These are phyloP conservation scores for Ctenosaura bakeri DNA, from an alignment of 2,797 vertebrate species.

Conservation along the genomic window DNA sequence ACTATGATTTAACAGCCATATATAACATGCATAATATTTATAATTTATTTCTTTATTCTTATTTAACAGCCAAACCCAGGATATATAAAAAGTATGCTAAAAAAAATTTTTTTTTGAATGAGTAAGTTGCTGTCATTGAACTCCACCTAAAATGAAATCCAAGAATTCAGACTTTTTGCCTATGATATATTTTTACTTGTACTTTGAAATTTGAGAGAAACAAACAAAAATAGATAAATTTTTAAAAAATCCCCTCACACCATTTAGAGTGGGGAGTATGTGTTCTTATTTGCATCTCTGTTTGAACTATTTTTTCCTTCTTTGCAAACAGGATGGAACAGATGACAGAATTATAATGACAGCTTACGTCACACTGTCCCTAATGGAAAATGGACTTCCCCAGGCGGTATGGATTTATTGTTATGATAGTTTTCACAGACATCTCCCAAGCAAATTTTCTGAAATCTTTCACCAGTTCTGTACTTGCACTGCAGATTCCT, in stretches of 20 bases:
- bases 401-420: constrained; percentile 40
- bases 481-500: neutral
- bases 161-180: neutral
- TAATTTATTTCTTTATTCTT: too few species aligned
- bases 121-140: neutral
- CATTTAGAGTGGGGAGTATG: neutral
- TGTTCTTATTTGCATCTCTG: neutral
- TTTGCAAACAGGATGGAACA: constrained; percentile 69
- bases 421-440: neutral
- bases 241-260: neutral
- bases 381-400: constrained; percentile 74
- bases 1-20: too few species aligned
- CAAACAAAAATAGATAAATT: neutral
- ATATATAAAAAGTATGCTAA: neutral
- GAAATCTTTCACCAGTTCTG: neutral
- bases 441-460: neutral
- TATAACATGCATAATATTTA: too few species aligned
- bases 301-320: constrained; percentile 26
- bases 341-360: constrained; percentile 73
- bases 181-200: neutral
- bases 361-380: constrained; percentile 66
- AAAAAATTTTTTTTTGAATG: neutral
- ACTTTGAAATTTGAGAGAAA: neutral
- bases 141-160: neutral
- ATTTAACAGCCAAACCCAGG: neutral